phyloP scores from a whole-genome alignment of 2,888 invertebrate genomes.

The Microctonus hyperodae region DNA sequence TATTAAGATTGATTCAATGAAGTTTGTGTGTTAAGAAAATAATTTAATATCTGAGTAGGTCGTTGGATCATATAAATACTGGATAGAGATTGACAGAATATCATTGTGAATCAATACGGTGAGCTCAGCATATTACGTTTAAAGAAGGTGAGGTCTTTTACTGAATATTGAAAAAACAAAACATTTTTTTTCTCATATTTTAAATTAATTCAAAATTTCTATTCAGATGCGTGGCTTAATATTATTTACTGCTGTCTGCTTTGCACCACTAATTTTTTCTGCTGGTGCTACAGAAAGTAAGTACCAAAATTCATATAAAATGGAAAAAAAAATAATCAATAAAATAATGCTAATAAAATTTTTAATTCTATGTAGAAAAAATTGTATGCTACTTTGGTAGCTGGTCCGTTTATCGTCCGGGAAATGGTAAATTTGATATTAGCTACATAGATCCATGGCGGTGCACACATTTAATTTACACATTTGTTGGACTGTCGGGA shows the following conservation, averaged over 20 bases:
- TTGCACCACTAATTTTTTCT: neutral
- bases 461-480: slow-evolving; percentile 80
- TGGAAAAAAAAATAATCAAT: neutral
- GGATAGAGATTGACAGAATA: neutral
- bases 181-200: neutral
- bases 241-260: neutral
- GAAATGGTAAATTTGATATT: slow-evolving; percentile 72
- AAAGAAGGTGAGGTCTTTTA: too few species aligned
- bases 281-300: neutral
- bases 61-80: slow-evolving; percentile 7
- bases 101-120: neutral
- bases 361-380: slow-evolving; percentile 5
- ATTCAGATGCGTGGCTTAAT: neutral
- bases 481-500: slow-evolving; percentile 72
- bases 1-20: neutral
- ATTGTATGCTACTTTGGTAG: slow-evolving; percentile 74
- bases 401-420: slow-evolving; percentile 76
- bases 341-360: neutral
- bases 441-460: slow-evolving; percentile 71
- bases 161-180: neutral
- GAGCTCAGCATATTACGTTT: too few species aligned
- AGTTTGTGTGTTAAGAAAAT: neutral
- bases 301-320: too few species aligned
- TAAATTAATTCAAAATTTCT: neutral
- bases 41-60: neutral